Evolutionary conservation across 2,888 invertebrate genomes (phyloP), one percentile per base, ranked within the genome.

Genomic region (Athalia circularis): DNA sequence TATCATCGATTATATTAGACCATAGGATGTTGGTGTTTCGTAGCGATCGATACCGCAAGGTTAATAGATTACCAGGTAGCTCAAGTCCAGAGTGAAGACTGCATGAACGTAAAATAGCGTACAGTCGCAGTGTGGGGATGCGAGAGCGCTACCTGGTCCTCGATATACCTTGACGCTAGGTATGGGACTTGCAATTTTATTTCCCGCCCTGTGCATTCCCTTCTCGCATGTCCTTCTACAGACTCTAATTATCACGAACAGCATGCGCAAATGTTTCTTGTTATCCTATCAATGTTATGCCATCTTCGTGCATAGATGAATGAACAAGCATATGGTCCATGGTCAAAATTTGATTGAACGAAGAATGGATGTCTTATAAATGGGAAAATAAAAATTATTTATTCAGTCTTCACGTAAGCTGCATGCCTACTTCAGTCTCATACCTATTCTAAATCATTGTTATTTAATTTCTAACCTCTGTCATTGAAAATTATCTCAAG

Each of bases 61-160:
- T 75, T 75, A 47, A 52, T 29, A 75, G 74, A 75, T 75, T 29
- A 75, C 74, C 74, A 75, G 74, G 74, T 75, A 75, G 74, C 74
- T 75, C 48, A 50, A 75, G 43, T 57, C 62, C 52, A 61, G 11
- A 47, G 29, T 50, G n/a, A 43, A 50, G 11, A 75, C 74, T 75
- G 59, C 74, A 50, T 50, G 9, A 43, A 62, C 62, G 11, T 75
- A 5, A 6, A 29, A 62, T 62, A 62, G 50, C 29, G 15, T 75
- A 62, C n/a, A 50, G 61, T 75, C 74, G 74, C 74, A 75, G 74
- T 75, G 74, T 75, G 74, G 74, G 15, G 74, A 75, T 75, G 74
- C 62, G 74, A 75, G 62, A 75, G 74, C 62, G 74, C 74, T 75
- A 75, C 74, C 74, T 75, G 74, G 74, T 75, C 74, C 74, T 75